These are phyloP conservation scores for Fragum fragum DNA, from an alignment of 2,888 invertebrate genomes.

Conservation along the genomic window DNA sequence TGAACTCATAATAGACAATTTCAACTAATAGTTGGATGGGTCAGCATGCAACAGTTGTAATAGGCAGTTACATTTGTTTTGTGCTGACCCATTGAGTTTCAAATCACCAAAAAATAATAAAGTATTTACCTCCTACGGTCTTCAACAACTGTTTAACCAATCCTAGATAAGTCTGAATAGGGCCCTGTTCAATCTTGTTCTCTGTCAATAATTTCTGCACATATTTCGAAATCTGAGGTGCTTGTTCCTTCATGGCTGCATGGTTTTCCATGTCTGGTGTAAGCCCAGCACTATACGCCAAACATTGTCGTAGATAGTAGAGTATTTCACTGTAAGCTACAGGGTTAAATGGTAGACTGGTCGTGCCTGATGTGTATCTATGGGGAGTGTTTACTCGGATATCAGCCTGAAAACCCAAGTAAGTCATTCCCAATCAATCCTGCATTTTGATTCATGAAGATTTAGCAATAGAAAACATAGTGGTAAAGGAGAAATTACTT, in stretches of 20 bases:
- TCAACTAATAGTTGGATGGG: no score
- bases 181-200: conserved; percentile 68
- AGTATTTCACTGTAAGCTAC: conserved; percentile 93
- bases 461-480: no score
- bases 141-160: conserved; percentile 87
- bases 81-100: no score
- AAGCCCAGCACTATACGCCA: conserved; percentile 90
- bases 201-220: conserved; percentile 89
- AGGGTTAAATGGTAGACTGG: conserved; percentile 90
- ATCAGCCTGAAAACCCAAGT: conserved; percentile 75
- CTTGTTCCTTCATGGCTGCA: conserved; percentile 80
- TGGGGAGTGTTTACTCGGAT: conserved; percentile 76
- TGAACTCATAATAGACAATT: no score
- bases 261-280: conserved; percentile 81
- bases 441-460: no score
- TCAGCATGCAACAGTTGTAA: no score
- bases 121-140: conserved; percentile 88
- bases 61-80: no score
- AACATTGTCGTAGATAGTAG: conserved; percentile 93
- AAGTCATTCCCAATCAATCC: no score
- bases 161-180: conserved; percentile 81
- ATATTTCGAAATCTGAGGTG: conserved; percentile 82
- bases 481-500: no score
- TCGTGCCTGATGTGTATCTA: conserved; percentile 80
- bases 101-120: no score